A percentile compares a stretch with the other conserved stretches of the same genome.
Evolutionary conservation across 2,888 invertebrate species (phyloP).

Genomic region (Syrphus vitripennis): DNA sequence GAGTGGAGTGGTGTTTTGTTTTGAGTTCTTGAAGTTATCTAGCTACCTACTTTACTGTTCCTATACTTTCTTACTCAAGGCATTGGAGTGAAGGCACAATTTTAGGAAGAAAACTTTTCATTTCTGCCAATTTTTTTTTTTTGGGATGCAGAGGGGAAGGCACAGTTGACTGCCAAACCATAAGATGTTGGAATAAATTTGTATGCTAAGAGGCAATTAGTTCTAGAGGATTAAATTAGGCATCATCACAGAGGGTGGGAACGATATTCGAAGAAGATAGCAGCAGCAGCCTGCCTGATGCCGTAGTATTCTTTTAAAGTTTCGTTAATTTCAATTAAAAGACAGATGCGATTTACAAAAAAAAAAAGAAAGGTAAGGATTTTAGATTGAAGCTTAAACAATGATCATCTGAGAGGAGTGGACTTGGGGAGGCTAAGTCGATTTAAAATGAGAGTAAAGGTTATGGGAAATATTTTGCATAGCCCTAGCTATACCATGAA

Average conservation of each 20-base stretch:
- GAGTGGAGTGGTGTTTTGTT: too few species aligned
- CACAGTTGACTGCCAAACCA: not conserved
- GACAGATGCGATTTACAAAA: not conserved
- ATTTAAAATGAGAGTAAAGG: not conserved
- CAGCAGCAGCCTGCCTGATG: not conserved
- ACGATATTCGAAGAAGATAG: not conserved
- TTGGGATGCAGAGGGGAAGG: not conserved
- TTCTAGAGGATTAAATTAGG: conserved; percentile 19
- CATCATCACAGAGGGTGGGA: conserved; percentile 6
- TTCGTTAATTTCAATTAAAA: conserved; percentile 12
- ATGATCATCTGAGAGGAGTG: too few species aligned
- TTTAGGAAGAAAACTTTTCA: conserved; percentile 29
- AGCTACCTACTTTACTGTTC: not conserved
- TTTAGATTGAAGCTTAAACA: not conserved
- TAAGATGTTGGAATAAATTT: conserved; percentile 50
- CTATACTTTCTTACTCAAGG: not conserved
- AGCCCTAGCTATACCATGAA: too few species aligned
- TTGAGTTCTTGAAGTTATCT: not conserved
- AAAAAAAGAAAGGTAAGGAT: not conserved
- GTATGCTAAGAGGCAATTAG: conserved; percentile 55
- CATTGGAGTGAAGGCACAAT: not conserved
- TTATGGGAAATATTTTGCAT: not conserved
- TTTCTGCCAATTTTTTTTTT: not conserved
- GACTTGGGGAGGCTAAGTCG: too few species aligned
- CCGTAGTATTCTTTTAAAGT: not conserved